Evolutionary conservation across 1,140 invertebrate species (phyloP).

Genomic region (Zaprionus capensis): DNA sequence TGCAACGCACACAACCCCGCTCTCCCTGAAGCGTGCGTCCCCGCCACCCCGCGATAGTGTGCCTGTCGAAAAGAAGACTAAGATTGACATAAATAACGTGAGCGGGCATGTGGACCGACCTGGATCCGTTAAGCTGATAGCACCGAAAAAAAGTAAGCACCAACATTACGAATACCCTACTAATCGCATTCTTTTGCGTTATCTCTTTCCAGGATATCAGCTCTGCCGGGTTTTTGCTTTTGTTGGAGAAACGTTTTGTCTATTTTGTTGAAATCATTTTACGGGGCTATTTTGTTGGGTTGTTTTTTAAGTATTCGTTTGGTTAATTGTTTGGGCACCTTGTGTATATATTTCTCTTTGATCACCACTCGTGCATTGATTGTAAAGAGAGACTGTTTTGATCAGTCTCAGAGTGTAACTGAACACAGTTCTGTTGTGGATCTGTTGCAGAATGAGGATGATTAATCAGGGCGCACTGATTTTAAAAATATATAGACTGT

Average conservation of each 20-base stretch:
- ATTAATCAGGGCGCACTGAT: not conserved
- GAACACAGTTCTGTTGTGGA: not conserved
- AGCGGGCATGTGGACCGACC: conserved; percentile 87
- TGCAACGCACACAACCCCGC: conserved; percentile 16
- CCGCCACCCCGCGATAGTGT: conserved; percentile 87
- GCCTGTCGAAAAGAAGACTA: conserved; percentile 91
- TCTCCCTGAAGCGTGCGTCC: conserved; percentile 86
- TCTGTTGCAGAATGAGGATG: not conserved
- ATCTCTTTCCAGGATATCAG: conserved; percentile 54
- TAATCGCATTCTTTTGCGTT: conserved; percentile 84
- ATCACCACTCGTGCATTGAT: not conserved
- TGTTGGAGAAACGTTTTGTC: conserved; percentile 34
- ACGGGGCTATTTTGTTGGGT: conserved; percentile 29
- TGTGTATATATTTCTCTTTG: not conserved
- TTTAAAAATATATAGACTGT: not conserved
- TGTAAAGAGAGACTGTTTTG: not conserved
- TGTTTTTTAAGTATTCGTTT: conserved; percentile 11
- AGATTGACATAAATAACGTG: conserved; percentile 85
- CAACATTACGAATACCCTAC: conserved; percentile 36
- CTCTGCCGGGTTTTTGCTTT: conserved; percentile 72
- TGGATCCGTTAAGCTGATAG: conserved; percentile 92
- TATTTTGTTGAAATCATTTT: conserved; percentile 42
- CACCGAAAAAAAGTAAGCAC: conserved; percentile 95
- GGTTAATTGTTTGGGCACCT: conserved; percentile 8
- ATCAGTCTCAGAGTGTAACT: not conserved